These are phyloP conservation scores for Herminia tarsipennalis DNA, from an alignment of 2,888 invertebrate genomes.

Conservation along the genomic window DNA sequence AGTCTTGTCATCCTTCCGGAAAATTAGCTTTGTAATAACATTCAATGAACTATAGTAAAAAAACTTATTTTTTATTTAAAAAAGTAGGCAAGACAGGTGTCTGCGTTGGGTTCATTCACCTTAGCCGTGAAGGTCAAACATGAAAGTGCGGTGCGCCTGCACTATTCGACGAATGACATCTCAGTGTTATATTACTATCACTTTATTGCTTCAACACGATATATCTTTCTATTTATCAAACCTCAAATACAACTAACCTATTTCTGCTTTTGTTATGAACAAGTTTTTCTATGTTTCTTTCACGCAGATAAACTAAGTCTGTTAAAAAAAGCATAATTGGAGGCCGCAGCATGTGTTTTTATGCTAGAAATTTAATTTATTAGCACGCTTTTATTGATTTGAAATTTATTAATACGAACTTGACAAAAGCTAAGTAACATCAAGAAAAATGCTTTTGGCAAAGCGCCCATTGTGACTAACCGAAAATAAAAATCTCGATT, in stretches of 20 bases:
- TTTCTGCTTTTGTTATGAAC: neutral
- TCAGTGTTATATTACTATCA: slow-evolving; percentile 18
- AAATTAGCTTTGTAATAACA: slow-evolving; percentile 40
- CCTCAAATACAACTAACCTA: neutral
- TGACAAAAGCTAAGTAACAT: no score
- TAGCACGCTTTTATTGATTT: no score
- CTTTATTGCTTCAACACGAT: slow-evolving; percentile 1
- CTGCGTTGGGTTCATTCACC: slow-evolving; percentile 50
- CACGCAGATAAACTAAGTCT: no score
- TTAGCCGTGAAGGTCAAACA: slow-evolving; percentile 52
- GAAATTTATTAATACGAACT: no score
- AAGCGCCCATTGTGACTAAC: no score
- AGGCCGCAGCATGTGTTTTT: no score
- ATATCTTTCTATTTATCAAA: neutral
- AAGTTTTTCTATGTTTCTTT: no score
- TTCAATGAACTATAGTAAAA: slow-evolving; percentile 37
- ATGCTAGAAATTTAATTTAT: no score
- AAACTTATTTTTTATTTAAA: slow-evolving; percentile 34
- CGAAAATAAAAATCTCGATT: no score
- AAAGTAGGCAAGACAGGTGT: slow-evolving; percentile 52
- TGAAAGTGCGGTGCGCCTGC: slow-evolving; percentile 47
- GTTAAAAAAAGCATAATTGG: no score
- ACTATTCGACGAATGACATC: slow-evolving; percentile 40
- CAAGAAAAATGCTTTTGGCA: no score
- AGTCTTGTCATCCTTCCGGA: slow-evolving; percentile 28